Percentiles rank a stretch among this genome's conserved stretches.
phyloP scores from a whole-genome alignment of 2,797 vertebrate species.

The Decapterus maruadsi region DNA sequence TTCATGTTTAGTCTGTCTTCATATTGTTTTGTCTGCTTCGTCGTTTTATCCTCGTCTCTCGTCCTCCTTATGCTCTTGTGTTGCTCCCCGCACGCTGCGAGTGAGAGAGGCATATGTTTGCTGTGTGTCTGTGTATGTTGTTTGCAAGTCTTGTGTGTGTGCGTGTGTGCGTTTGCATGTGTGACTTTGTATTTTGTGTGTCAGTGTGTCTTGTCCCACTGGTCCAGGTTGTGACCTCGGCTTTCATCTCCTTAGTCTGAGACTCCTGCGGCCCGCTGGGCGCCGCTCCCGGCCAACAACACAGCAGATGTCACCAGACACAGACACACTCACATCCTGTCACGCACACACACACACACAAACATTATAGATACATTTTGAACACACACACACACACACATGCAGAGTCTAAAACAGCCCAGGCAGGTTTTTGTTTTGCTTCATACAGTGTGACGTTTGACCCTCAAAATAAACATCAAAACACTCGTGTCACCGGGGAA shows the following conservation, averaged over 20 bases:
- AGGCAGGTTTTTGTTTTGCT: constrained; percentile 63
- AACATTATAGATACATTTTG: constrained; percentile 43
- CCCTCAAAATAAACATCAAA: constrained; percentile 70
- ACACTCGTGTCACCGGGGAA: constrained; percentile 55
- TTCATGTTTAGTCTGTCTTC: constrained; percentile 11
- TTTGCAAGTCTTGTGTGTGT: constrained; percentile 18
- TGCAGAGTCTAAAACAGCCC: constrained; percentile 26
- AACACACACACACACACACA: constrained; percentile 10
- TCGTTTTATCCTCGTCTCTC: constrained; percentile 51
- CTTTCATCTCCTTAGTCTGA: constrained; percentile 83
- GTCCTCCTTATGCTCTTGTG: constrained; percentile 60
- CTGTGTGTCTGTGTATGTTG: constrained; percentile 3
- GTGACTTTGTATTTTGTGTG: constrained; percentile 65
- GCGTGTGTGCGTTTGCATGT: constrained; percentile 42
- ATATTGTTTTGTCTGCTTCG: constrained; percentile 45
- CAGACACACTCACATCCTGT: neutral
- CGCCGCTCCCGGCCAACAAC: constrained; percentile 71
- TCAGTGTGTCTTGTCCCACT: constrained; percentile 70
- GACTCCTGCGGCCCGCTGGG: constrained; percentile 71
- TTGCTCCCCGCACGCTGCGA: constrained; percentile 20
- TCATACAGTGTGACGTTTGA: constrained; percentile 57
- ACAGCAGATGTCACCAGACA: constrained; percentile 80
- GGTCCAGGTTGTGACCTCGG: constrained; percentile 79
- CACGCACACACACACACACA: constrained; percentile 1
- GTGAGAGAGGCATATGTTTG: constrained; percentile 40